Evolutionary conservation across 2,888 invertebrate species (phyloP).

Genomic region (Philereme vetulata): DNA sequence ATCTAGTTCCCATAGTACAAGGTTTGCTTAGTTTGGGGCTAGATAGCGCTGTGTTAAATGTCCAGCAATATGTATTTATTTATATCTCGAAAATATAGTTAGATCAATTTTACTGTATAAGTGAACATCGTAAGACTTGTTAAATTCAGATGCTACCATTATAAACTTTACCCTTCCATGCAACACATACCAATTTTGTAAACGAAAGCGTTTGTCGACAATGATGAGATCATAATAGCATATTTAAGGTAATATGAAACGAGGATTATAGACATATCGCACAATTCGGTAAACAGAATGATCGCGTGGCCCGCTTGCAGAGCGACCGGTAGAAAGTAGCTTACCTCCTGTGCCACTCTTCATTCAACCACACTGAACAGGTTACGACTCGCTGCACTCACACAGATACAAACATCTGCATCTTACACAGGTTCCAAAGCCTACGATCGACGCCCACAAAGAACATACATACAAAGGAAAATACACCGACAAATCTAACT

Average conservation of each 20-base stretch:
- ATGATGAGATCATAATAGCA: not conserved
- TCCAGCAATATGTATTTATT: too few species aligned
- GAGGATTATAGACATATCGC: slow-evolving; percentile 39
- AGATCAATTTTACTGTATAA: too few species aligned
- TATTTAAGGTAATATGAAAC: slow-evolving; percentile 4
- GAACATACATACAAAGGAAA: slow-evolving; percentile 8
- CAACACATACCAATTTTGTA: not conserved
- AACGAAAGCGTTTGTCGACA: slow-evolving; percentile 4
- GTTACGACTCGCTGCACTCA: slow-evolving; percentile 71
- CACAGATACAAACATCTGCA: slow-evolving; percentile 46
- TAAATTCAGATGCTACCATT: too few species aligned
- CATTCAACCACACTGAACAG: slow-evolving; percentile 78
- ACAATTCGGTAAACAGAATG: slow-evolving; percentile 57
- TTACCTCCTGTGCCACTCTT: slow-evolving; percentile 79
- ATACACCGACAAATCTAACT: slow-evolving; percentile 44
- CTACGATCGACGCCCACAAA: slow-evolving; percentile 29
- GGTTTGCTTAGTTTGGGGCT: too few species aligned
- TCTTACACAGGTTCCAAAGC: slow-evolving; percentile 42
- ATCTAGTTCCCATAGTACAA: too few species aligned
- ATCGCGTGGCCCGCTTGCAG: slow-evolving; percentile 58
- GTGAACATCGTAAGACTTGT: too few species aligned
- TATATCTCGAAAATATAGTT: not conserved
- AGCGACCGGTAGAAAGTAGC: slow-evolving; percentile 78
- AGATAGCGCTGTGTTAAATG: too few species aligned
- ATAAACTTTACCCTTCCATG: too few species aligned